phyloP scores from a whole-genome alignment of 2,113 vertebrate genomes.

The Dicerorhinus sumatrensis region DNA sequence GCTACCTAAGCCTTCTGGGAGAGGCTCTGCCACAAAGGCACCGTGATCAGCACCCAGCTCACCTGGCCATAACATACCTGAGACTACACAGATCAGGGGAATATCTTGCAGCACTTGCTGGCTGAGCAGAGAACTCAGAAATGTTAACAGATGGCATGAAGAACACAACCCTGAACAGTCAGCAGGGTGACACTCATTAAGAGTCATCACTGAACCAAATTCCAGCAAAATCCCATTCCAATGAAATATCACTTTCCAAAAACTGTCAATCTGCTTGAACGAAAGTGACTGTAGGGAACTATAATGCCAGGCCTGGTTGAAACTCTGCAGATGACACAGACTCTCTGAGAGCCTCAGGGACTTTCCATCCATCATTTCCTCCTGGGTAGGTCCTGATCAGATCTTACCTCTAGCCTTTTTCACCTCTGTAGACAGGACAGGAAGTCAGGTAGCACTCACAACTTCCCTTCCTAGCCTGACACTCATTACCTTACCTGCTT shows the following conservation, averaged over 20 bases:
- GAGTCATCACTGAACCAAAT: conserved; percentile 50
- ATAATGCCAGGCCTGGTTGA: not conserved
- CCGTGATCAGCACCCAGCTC: not conserved
- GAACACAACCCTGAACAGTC: conserved; percentile 46
- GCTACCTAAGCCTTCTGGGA: not conserved
- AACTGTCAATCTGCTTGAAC: conserved; percentile 25
- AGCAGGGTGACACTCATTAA: conserved; percentile 67
- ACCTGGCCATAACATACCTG: not conserved
- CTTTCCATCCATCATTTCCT: not conserved
- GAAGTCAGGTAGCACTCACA: not conserved
- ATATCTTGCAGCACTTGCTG: not conserved
- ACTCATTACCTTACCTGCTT: not conserved
- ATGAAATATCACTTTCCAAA: conserved; percentile 54
- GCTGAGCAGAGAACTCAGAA: not conserved
- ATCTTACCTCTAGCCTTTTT: not conserved
- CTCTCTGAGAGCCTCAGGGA: not conserved
- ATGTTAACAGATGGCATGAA: conserved; percentile 53
- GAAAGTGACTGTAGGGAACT: not conserved
- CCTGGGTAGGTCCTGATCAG: not conserved
- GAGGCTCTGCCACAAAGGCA: not conserved
- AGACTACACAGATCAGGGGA: not conserved
- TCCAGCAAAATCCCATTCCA: conserved; percentile 45
- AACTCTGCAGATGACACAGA: not conserved
- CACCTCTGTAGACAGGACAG: not conserved
- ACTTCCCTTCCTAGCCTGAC: not conserved